Base-by-base conservation (phyloP, 64 coral and sea anemone species). In the Anthopleura sola region DNA sequence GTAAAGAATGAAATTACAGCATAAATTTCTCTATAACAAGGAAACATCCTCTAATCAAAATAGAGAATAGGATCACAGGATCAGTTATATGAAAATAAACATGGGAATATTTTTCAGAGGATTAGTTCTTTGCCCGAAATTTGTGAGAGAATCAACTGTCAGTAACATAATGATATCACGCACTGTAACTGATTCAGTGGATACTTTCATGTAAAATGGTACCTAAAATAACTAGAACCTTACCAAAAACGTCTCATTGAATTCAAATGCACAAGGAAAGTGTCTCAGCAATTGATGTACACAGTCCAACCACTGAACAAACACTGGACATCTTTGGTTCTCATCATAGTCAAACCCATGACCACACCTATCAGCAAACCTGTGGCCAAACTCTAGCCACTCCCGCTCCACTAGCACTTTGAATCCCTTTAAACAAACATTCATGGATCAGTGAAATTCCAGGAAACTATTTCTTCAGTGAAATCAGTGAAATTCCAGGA, bases 191-290 rank as follows among this genome's bases (percentile, higher is more conserved):
- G 39, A 7, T 44, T 44, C 2, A 44, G 39, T 2, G n/a, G n/a
- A n/a, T n/a, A n/a, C n/a, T 18, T 18, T 33, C 49, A 87, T 17
- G 37, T 6, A 49, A 21, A 84, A 87, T 44, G 40, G 39, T 6
- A 40, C 39, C 21, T 36, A 39, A 68, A 7, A 78, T 28, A 37
- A 10, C 34, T 40, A 82, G 50, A 2, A 80, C 10, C 90, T 87
- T 86, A 99, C 97, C 90, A 99, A 80, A 44, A 92, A 87, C 36
- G 86, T 94, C 85, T 99, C 97, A 66, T 90, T 99, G 90, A 99
- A 99, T 75, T 99, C 97, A 85, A 99, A 99, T 16, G 97, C 94
- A 81, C 92, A 99, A 23, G 97, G 97, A 29, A 99, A 99, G 84
- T 99, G 97, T 15, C 90, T 77, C 75, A 86, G 75, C 49, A 99